A percentile compares a stretch with the other conserved stretches of the same genome.
These are phyloP conservation scores for Trachymyrmex cornetzi DNA, from an alignment of 1,140 invertebrate species.

Conservation along the genomic window DNA sequence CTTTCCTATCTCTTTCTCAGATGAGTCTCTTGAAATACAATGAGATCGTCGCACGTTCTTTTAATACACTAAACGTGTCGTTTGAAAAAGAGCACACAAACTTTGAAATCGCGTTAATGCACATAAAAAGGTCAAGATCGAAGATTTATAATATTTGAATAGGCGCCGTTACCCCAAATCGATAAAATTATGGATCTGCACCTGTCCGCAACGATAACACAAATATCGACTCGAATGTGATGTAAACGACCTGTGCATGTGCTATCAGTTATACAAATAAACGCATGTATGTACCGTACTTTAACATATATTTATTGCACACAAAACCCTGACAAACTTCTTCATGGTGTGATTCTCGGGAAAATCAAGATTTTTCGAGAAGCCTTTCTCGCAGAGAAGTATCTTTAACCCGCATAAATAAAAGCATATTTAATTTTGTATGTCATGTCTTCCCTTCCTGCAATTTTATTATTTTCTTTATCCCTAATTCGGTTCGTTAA, in stretches of 20 bases:
- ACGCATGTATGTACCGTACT: background rate
- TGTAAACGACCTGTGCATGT: background rate
- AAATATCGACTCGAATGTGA: slow-evolving; percentile 37
- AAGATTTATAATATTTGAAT: background rate
- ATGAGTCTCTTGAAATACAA: background rate
- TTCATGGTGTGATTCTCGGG: background rate
- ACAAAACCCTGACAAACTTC: slow-evolving; percentile 25
- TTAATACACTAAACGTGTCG: background rate
- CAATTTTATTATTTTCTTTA: background rate
- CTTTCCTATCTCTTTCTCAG: background rate
- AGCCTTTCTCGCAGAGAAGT: background rate
- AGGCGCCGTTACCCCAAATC: background rate
- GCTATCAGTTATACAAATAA: background rate
- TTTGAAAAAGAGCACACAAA: background rate
- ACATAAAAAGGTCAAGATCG: background rate
- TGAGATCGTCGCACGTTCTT: background rate
- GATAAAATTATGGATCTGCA: slow-evolving; percentile 59
- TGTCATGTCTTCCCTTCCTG: background rate
- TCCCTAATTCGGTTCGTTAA: background rate
- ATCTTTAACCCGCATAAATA: background rate
- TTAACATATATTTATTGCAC: slow-evolving; percentile 30
- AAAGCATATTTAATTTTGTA: background rate
- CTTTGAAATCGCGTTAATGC: slow-evolving; percentile 2
- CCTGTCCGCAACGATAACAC: background rate
- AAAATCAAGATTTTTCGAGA: slow-evolving; percentile 13